phyloP scores from a whole-genome alignment of 53 echinoderm and acorn worm genomes.

The Stichopus horrens region DNA sequence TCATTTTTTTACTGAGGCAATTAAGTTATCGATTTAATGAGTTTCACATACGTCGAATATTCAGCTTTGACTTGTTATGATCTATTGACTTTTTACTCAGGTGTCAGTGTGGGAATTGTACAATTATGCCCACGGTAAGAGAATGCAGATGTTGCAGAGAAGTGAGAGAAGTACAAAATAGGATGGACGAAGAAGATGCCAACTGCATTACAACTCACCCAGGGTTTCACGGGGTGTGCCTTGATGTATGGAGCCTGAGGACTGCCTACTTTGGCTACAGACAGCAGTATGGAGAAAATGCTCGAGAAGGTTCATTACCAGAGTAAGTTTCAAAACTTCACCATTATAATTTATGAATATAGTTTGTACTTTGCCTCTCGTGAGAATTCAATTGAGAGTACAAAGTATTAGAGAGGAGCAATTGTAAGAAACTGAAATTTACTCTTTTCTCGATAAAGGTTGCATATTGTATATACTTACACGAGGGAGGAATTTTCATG shows the following conservation, averaged over 20 bases:
- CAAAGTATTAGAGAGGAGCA: too few species aligned
- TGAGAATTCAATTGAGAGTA: background rate
- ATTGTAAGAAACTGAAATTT: too few species aligned
- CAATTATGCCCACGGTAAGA: background rate
- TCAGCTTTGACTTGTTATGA: background rate
- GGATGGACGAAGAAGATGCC: constrained; percentile 18
- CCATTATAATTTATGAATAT: background rate
- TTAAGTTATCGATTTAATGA: background rate
- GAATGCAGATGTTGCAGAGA: constrained; percentile 20
- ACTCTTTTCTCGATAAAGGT: too few species aligned
- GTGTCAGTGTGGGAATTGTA: constrained; percentile 3
- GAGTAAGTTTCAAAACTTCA: constrained; percentile 20
- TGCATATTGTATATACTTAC: too few species aligned
- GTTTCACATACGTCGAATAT: background rate
- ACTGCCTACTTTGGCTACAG: constrained; percentile 2
- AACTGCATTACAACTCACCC: constrained; percentile 5
- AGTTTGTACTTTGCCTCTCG: background rate
- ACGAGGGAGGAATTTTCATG: too few species aligned
- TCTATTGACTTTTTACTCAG: background rate
- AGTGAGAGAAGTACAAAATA: background rate
- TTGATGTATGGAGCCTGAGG: background rate
- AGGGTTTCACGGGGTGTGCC: constrained; percentile 8
- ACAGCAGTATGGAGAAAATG: constrained; percentile 7
- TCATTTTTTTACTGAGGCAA: background rate
- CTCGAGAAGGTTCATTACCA: background rate